Base-by-base conservation (phyloP, 1,140 invertebrate species). In the Zaprionus kolodkinae region DNA sequence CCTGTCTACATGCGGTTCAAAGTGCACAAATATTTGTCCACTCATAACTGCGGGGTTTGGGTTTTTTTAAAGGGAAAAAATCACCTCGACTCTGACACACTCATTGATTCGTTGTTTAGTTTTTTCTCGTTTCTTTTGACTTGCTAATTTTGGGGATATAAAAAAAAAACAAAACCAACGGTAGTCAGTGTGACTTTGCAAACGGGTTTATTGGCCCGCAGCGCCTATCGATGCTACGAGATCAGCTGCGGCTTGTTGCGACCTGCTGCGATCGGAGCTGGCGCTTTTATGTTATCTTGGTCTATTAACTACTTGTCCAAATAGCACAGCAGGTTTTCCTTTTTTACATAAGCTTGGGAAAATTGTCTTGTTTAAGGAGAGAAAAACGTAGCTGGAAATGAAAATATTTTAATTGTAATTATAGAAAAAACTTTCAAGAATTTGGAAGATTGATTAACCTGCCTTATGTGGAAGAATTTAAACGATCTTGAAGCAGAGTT, bases 11-110 rank as follows among this genome's bases (percentile, higher is more conserved):
- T 56, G 30, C 43, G 70, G 65, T 71, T 78, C 78, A 78, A 66
- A 85, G 74, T 85, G 66, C 81, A 81, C 81, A 84, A 81, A 78
- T 81, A 85, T 85, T 84, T 79, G 76, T 59, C 70, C 72, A 77
- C 59, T 78, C 78, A 84, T 81, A 77, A 84, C 30, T 55, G 40
- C 54, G 33, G 60, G 33, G 56, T 54, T 52, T 63, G 68, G 68
- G 45, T 62, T 72, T 50, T 50, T 50, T 50, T 35, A 7, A 35
- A 6, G n/a, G n/a, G 2, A 30, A 72, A 21, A 30, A 21, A 50
- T 33, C 45, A 45, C n/a, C 52, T 35, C 56, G 35, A 11, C 12
- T 9, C 6, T 6, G 66, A 52, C 33, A 70, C 50, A 63, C 21
- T 71, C 69, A 56, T 55, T 61, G 25, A 57, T 65, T 33, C 30